A percentile compares a stretch with the other conserved stretches of the same genome.
Conservation (phyloP, 1,140 invertebrate genomes). For the roundworm (Caenorhabditis elegans) region DNA sequence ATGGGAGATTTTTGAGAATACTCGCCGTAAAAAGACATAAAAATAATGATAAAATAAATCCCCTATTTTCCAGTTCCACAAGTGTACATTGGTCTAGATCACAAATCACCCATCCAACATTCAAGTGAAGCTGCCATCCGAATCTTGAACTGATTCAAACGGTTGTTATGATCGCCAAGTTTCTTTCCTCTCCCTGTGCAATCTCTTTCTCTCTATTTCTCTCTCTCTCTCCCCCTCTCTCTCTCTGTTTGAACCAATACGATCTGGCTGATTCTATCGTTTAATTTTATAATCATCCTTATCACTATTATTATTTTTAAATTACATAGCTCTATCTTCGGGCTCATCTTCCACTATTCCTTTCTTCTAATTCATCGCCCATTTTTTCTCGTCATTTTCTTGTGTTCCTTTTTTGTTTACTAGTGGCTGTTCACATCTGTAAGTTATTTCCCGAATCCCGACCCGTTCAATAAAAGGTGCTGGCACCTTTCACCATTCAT, state of each 20-base stretch:
- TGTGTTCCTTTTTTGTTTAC: not conserved
- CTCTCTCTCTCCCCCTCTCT: no score
- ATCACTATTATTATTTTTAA: not conserved
- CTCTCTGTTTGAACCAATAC: not conserved
- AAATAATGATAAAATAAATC: no score
- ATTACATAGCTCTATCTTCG: not conserved
- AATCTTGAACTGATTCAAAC: not conserved
- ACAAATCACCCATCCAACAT: not conserved
- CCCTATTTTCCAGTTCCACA: not conserved
- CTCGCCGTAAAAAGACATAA: no score
- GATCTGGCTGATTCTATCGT: not conserved
- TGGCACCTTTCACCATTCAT: not conserved
- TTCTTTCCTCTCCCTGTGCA: not conserved
- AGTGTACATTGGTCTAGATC: slow-evolving; percentile 2
- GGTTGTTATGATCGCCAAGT: no score
- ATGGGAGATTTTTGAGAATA: no score
- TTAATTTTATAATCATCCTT: not conserved
- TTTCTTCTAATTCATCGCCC: not conserved
- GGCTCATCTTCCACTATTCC: not conserved
- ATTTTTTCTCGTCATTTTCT: not conserved
- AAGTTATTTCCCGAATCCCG: not conserved
- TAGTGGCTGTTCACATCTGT: not conserved
- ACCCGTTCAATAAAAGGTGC: not conserved
- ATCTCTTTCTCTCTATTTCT: not conserved
- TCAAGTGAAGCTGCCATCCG: slow-evolving; percentile 6